Base-by-base conservation (phyloP, 2,113 vertebrate genomes). In the Camarhynchus parvulus region DNA sequence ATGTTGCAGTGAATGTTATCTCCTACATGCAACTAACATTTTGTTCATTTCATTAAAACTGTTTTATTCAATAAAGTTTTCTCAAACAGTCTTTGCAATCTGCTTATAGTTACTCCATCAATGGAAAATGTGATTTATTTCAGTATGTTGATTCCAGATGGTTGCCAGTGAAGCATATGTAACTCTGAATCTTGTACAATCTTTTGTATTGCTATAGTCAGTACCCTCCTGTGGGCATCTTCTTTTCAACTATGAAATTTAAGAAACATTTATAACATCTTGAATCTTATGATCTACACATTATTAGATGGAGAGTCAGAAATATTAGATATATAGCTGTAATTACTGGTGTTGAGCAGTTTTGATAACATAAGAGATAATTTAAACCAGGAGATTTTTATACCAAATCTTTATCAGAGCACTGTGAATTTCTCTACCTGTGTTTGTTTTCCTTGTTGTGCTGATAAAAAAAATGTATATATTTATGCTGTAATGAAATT, bases 91-190 rank as follows among this genome's bases (percentile, higher is more conserved):
- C 28, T 83, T 88, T 67, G 12, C 9, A 64, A 56, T 72, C 37
- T 64, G 44, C 22, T 86, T 72, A 39, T 49, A 83, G 63, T 84
- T 91, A 42, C 37, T 83, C 41, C 9, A 86, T 6, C 31, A 64
- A 24, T 23, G 15, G 47, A 89, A 89, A 79, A 79, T 61, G 61
- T 50, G 53, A 90, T 85, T 78, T 95, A 70, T 87, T 93, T 88
- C 42, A 52, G 9, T 18, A 47, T 63, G 50, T n/a, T 72, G 33
- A 47, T 93, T 86, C 53, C 79, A 86, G 75, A 58, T 61, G 39
- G 33, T 52, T 85, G 42, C 27, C 28, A 75, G 49, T 56, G 15
- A 79, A 92, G 63, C 41, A 61, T 22, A 59, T n/a, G 39, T 39
- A 83, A 14, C 47, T 55, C 59, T 86, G 58, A 79, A 83, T 87